Evolutionary conservation across 1,140 invertebrate species (phyloP).

Genomic region (Oscheius sp.): DNA sequence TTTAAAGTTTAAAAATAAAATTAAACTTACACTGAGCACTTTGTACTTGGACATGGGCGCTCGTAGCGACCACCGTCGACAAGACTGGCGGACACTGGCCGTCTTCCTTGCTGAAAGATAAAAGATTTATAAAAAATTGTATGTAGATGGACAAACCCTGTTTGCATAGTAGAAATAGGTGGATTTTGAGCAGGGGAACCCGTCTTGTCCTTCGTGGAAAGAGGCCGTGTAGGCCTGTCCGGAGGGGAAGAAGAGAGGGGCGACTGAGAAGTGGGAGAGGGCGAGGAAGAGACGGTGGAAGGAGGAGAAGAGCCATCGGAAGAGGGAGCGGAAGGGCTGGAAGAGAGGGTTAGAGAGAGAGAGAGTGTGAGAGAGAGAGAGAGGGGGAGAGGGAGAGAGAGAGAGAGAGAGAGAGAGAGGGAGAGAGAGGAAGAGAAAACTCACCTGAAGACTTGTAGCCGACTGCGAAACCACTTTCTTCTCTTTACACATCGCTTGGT

Average conservation of each 20-base stretch:
- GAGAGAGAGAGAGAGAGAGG: neutral
- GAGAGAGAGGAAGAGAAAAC: neutral
- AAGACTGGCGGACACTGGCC: constrained; percentile 28
- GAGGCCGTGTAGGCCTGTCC: constrained; percentile 37
- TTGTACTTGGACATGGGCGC: constrained; percentile 51
- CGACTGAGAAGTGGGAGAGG: neutral
- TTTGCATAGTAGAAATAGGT: constrained; percentile 51
- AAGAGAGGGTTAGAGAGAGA: neutral
- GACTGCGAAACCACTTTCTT: neutral
- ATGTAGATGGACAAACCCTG: constrained; percentile 21
- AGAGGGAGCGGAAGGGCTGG: neutral
- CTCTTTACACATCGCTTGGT: constrained; percentile 26
- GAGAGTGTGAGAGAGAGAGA: neutral
- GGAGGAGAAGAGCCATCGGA: constrained; percentile 13
- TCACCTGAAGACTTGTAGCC: neutral
- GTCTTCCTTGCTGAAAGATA: constrained; percentile 2
- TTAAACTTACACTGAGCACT: constrained; percentile 55
- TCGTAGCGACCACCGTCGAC: constrained; percentile 45
- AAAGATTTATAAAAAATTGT: constrained; percentile 1
- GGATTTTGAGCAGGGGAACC: constrained; percentile 34
- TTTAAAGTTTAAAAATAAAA: constrained; percentile 15
- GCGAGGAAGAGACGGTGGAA: constrained; percentile 3
- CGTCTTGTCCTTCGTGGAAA: constrained; percentile 41
- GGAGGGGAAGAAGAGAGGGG: neutral
- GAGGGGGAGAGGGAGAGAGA: constrained; percentile 7